Conservation (phyloP, 2,113 vertebrate genomes). For the Tachuris rubrigastra region DNA sequence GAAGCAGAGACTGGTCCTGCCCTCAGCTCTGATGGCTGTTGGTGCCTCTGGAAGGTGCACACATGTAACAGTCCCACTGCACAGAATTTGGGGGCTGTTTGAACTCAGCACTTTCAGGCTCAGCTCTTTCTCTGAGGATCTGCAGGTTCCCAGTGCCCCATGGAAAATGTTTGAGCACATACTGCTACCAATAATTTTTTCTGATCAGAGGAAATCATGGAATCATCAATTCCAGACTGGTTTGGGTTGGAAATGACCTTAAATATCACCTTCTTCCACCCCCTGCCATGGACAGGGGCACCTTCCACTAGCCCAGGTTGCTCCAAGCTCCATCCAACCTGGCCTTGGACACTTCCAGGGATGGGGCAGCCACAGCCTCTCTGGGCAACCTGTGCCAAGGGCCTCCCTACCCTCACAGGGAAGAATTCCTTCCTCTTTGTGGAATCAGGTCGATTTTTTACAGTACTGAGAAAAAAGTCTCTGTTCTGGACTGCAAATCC, state of each 20-base stretch:
- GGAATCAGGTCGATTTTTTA: neutral
- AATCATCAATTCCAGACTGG: neutral
- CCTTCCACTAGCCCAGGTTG: neutral
- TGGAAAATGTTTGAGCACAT: neutral
- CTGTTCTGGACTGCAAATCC: neutral
- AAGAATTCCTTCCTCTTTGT: fast-evolving
- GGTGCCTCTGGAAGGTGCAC: neutral
- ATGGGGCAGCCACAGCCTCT: neutral
- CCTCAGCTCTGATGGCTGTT: neutral
- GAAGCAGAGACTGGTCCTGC: neutral
- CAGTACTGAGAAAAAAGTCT: neutral
- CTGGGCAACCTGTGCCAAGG: neutral
- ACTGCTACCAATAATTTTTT: neutral
- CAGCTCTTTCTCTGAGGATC: neutral
- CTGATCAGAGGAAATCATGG: neutral
- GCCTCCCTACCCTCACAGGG: fast-evolving
- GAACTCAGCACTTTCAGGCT: neutral
- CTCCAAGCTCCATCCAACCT: neutral
- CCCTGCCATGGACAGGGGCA: neutral
- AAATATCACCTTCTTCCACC: neutral
- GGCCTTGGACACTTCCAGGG: neutral
- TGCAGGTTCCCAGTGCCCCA: neutral
- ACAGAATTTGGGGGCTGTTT: too few relatives aligned
- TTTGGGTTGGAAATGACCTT: neutral
- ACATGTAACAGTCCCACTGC: neutral